Base-by-base conservation (phyloP, 2,888 invertebrate species). In the Podotricha telesiphe region DNA sequence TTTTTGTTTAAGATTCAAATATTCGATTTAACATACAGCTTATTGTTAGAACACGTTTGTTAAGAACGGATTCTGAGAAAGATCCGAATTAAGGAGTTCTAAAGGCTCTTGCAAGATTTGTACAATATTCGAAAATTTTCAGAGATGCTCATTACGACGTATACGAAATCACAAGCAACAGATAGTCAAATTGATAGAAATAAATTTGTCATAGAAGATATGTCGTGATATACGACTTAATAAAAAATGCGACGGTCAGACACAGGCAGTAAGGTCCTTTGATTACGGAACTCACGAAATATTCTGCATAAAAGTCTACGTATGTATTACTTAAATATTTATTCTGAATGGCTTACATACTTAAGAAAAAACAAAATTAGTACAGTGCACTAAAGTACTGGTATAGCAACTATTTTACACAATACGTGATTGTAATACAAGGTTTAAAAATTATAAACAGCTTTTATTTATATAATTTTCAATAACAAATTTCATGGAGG, bases 241-340 rank as follows among this genome's bases (percentile, higher is more conserved):
- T 34, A 34, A 55, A 55, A 51, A 55, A 55, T 34, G 34, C 34
- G 53, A 17, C 17, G 17, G n/a, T 34, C 53, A 11, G 1, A 22
- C 7, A 53, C n/a, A 34, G 28, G 34, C 17, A 53, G 1, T 11
- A 4, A 8, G 34, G 17, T 10, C 53, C 34, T 55, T 55, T 55
- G 34, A 34, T 34, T 17, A 34, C 53, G 34, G 34, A 55, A 55
- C 34, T 34, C 53, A 55, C 34, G 53, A 55, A 55, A 17, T 55
- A 34, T 55, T 34, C 17, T 6, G 11, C n/a, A 34, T 34, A 34
- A 34, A 17, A 34, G 17, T 55, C 7, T 15, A 51, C 15, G 3
- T 53, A 0, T 15, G 22, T n/a, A 7, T 56, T 40, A 42, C 15
- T 40, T 58, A 53, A 58, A 42, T 58, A 20, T 58, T 15, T 58